Evolutionary conservation across 1,140 invertebrate genomes (phyloP), one percentile per base, ranked within the genome.

Genomic region (Drosophila miranda): DNA sequence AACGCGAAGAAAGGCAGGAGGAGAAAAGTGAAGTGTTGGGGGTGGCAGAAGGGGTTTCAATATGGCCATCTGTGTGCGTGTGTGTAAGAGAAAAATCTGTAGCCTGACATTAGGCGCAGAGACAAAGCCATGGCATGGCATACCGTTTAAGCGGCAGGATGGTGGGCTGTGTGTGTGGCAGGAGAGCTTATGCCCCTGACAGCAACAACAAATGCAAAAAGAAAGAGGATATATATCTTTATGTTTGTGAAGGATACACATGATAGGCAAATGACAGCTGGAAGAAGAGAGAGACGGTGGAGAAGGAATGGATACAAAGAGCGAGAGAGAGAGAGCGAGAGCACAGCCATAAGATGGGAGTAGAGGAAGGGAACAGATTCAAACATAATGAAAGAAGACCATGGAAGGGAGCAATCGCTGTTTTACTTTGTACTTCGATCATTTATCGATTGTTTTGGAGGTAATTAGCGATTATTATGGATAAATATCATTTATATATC

Each of bases 51-150:
- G 45, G 55, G 55, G 44, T 26, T 23, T 71, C 54, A 57, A 28
- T 50, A 41, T 51, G 62, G 3, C 44, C 19, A 23, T 60, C 41
- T 48, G 41, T 63, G 34, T 55, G 54, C 51, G 53, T 52, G 50
- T 73, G 48, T 62, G 23, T n/a, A 16, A 16, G 21, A 23, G 43
- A 21, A 57, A 73, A 48, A 59, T 69, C 26, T 51, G 52, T 59
- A 68, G 68, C 67, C 54, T 73, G 56, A 58, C 59, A 79, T 77
- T 74, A 74, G 63, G 74, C 58, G 74, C 69, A 56, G 52, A 57
- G 62, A 58, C 60, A 72, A 52, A 52, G 19, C 34, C 34, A 28
- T 9, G 34, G 11, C 34, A 13, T 38, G 11, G 34, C 34, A 11
- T 11, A 5, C 4, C 34, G 34, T 13, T 38, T 38, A 38, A 38